Evolutionary conservation across 1,140 invertebrate species (phyloP), one percentile per base, ranked within the genome.

Genomic region (Eurosta solidaginis): DNA sequence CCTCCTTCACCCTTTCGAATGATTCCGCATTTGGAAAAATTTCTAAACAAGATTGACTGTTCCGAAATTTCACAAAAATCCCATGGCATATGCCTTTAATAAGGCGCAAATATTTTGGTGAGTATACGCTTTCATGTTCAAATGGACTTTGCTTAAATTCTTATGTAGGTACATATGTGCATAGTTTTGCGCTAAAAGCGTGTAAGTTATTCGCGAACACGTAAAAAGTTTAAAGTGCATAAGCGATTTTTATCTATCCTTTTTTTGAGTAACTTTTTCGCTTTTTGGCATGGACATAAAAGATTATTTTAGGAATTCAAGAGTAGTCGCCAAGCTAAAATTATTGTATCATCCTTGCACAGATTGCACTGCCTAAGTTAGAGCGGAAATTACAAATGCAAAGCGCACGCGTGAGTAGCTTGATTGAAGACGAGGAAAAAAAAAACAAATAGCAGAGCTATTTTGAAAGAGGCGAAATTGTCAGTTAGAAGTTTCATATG

Each of bases 151-250:
- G n/a, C 29, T 17, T 63, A 6, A 1, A 1, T 33, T n/a, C 20
- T 10, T 20, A 17, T 63, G 54, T n/a, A n/a, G 5, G 14, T 36
- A 12, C 14, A 14, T n/a, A 2, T 68, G 45, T 49, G 50, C 22
- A n/a, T n/a, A n/a, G n/a, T n/a, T n/a, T n/a, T n/a, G n/a, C n/a
- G n/a, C n/a, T n/a, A n/a, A n/a, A n/a, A n/a, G n/a, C n/a, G n/a
- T n/a, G n/a, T n/a, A 25, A 20, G 25, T 20, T 25, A 25, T 54
- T 27, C 12, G 22, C 0, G 33, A 14, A n/a, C 33, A 68, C 29
- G 59, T 54, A 68, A 36, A 68, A 68, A 68, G 59, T 68, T 68
- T 40, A 68, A 68, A 68, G 59, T 68, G 59, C 59, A 68, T 68
- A 68, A 68, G n/a, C 59, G 59, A 68, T 68, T 42, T 68, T 5